Conservation (phyloP, 2,888 invertebrate genomes). For the Apodemia duryi region DNA sequence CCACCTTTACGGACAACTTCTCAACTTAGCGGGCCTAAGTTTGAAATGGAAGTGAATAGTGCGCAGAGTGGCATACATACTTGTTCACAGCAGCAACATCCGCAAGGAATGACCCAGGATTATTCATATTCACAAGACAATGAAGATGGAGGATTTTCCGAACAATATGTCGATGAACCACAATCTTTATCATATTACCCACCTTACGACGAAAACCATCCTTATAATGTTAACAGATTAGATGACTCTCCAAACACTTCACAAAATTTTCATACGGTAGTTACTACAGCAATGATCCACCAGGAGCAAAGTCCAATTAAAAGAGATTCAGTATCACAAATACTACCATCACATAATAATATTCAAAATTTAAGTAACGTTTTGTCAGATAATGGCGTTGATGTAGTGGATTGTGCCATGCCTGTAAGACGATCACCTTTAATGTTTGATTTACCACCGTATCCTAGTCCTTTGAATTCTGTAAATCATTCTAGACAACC, state of each 20-base stretch:
- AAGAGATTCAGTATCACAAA: constrained; percentile 52
- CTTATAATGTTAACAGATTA: constrained; percentile 55
- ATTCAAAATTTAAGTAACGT: constrained; percentile 61
- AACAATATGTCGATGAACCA: constrained; percentile 78
- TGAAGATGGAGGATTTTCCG: constrained; percentile 70
- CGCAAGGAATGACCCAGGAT: constrained; percentile 41
- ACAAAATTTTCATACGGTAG: constrained; percentile 83
- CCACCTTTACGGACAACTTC: constrained; percentile 92
- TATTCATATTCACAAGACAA: constrained; percentile 49
- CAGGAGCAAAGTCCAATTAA: constrained; percentile 87
- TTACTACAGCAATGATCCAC: constrained; percentile 91
- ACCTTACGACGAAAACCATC: constrained; percentile 70
- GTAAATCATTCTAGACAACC: constrained; percentile 90
- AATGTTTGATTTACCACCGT: constrained; percentile 85
- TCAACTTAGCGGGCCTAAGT: constrained; percentile 86
- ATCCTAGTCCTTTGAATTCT: constrained; percentile 88
- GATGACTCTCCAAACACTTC: constrained; percentile 55
- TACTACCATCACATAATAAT: constrained; percentile 50
- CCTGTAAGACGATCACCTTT: constrained; percentile 59
- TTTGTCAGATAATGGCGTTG: constrained; percentile 71
- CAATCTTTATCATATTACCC: constrained; percentile 82
- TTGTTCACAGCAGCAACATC: constrained; percentile 63
- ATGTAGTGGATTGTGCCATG: constrained; percentile 82
- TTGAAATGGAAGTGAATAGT: constrained; percentile 68
- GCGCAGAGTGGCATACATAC: constrained; percentile 62